phyloP scores from a whole-genome alignment of 2,888 invertebrate genomes.

The Parascotia fuliginaria region DNA sequence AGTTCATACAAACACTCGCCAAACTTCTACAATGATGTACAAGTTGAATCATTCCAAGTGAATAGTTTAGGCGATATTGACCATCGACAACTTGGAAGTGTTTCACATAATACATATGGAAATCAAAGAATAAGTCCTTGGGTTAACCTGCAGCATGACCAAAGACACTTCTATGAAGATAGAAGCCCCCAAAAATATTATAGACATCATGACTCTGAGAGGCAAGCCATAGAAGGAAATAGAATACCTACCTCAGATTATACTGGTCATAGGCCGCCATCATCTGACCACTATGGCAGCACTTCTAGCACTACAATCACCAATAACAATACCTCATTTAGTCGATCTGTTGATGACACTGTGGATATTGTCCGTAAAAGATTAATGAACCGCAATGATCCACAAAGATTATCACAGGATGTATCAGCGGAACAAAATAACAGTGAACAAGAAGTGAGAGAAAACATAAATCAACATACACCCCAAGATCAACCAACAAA shows the following conservation, averaged over 20 bases:
- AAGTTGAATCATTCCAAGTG: constrained; percentile 43
- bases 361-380: constrained; percentile 75
- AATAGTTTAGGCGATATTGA: constrained; percentile 76
- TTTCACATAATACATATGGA: constrained; percentile 34
- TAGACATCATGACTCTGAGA: constrained; percentile 41
- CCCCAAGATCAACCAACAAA: constrained; percentile 60
- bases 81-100: constrained; percentile 50
- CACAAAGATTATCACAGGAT: constrained; percentile 47
- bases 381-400: constrained; percentile 68
- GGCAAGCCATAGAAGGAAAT: constrained; percentile 44
- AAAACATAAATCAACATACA: constrained; percentile 36
- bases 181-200: constrained; percentile 50
- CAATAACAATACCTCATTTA: constrained; percentile 70
- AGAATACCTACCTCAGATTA: constrained; percentile 56
- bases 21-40: constrained; percentile 45
- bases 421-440: constrained; percentile 40
- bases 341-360: constrained; percentile 76
- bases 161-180: constrained; percentile 51
- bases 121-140: constrained; percentile 50
- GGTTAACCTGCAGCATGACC: constrained; percentile 45
- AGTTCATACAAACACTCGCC: constrained; percentile 30
- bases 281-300: constrained; percentile 77
- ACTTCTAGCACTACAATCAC: constrained; percentile 61
- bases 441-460: constrained; percentile 41
- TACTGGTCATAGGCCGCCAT: constrained; percentile 74